Conservation (phyloP, 1,140 invertebrate species). For the Drosophila guanche region DNA sequence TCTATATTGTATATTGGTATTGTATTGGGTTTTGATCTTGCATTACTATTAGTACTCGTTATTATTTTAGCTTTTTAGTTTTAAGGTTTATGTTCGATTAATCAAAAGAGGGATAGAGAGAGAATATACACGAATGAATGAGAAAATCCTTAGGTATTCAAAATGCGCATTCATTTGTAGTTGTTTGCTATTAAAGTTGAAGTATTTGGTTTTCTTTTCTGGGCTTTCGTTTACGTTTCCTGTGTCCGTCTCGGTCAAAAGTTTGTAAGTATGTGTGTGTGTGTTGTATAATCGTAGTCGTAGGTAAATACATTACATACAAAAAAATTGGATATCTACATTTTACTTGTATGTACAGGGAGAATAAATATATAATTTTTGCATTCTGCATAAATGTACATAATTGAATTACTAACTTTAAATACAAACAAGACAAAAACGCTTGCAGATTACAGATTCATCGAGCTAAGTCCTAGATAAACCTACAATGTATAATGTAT, state of each 20-base stretch:
- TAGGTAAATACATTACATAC: constrained; percentile 65
- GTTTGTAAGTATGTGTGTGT: constrained; percentile 3
- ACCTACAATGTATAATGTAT: constrained; percentile 37
- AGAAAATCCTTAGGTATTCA: constrained; percentile 13
- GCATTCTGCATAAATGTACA: constrained; percentile 57
- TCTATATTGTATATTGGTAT: constrained; percentile 2
- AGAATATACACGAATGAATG: constrained; percentile 18
- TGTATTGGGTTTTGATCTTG: neutral
- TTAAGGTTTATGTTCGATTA: neutral
- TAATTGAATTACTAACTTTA: constrained; percentile 69
- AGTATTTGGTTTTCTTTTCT: constrained; percentile 3
- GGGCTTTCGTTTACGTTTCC: neutral
- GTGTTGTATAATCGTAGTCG: constrained; percentile 40
- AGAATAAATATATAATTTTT: constrained; percentile 55
- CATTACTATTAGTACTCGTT: neutral
- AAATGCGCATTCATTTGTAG: constrained; percentile 24
- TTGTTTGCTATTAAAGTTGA: constrained; percentile 15
- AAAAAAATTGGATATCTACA: constrained; percentile 77
- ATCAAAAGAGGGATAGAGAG: neutral
- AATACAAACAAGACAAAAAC: constrained; percentile 78
- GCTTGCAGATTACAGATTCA: constrained; percentile 72
- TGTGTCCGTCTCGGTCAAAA: constrained; percentile 7
- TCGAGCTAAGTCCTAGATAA: constrained; percentile 55
- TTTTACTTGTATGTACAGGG: constrained; percentile 68
- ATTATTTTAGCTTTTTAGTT: neutral